These are phyloP conservation scores for Cercocebus atys DNA, from an alignment of 2,113 vertebrate genomes.

Conservation along the genomic window DNA sequence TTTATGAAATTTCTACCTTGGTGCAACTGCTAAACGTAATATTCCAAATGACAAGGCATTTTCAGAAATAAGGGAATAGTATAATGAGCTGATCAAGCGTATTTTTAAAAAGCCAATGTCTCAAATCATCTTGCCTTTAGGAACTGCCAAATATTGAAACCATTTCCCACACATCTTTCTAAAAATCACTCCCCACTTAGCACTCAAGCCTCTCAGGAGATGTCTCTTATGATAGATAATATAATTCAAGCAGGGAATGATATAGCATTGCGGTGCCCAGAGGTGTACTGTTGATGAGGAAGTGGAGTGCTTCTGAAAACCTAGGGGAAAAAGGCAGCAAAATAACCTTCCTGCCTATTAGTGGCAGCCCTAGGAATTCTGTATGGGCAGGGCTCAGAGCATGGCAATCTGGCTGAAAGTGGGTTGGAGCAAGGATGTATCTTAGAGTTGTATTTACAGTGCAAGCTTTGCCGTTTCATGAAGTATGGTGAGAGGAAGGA, in stretches of 20 bases:
- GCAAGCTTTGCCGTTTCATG: neutral
- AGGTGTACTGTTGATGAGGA: neutral
- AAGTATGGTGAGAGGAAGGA: neutral
- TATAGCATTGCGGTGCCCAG: neutral
- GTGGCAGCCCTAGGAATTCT: neutral
- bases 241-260: neutral
- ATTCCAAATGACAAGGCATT: constrained; percentile 23
- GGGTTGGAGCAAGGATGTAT: neutral
- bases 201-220: constrained; percentile 51
- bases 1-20: neutral
- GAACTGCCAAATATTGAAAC: constrained; percentile 63
- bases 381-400: neutral
- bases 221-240: constrained; percentile 25
- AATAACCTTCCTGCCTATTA: neutral
- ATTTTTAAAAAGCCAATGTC: neutral
- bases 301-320: constrained; percentile 30
- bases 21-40: neutral
- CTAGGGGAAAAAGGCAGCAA: neutral
- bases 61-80: constrained; percentile 45
- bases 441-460: neutral
- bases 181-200: constrained; percentile 48
- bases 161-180: constrained; percentile 55
- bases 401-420: neutral
- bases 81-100: neutral
- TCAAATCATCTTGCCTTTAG: constrained; percentile 59